Percentiles rank a stretch among this genome's conserved stretches.
These are phyloP conservation scores for Lasiurus borealis DNA, from an alignment of 2,113 vertebrate genomes.

Conservation along the genomic window DNA sequence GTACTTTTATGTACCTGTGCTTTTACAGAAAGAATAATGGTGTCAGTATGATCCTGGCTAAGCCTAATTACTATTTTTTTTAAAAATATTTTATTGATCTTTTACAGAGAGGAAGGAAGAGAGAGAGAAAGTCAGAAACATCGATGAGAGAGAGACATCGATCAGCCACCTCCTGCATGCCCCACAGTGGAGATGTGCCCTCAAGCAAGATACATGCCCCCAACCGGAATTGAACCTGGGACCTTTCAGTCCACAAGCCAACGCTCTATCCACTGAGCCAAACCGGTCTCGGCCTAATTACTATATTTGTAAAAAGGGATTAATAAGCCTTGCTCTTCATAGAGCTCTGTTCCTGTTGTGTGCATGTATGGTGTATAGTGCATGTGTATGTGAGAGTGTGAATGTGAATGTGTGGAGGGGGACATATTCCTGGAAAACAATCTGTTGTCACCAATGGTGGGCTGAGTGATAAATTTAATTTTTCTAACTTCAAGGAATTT, in stretches of 20 bases:
- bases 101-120: too few species aligned
- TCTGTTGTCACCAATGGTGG: not conserved
- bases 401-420: not conserved
- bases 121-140: too few species aligned
- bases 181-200: too few species aligned
- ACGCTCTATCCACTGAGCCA: too few species aligned
- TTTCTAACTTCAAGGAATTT: constrained; percentile 66
- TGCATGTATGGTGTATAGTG: not conserved
- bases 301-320: not conserved
- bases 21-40: constrained; percentile 15
- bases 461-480: constrained; percentile 48
- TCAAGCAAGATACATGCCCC: too few species aligned
- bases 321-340: not conserved
- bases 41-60: not conserved
- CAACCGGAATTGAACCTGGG: too few species aligned
- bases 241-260: too few species aligned
- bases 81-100: too few species aligned
- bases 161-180: too few species aligned
- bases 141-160: too few species aligned
- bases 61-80: not conserved
- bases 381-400: not conserved
- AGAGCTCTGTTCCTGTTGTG: not conserved
- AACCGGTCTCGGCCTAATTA: too few species aligned
- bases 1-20: not conserved
- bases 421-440: not conserved